Conservation (phyloP, 2,888 invertebrate species). For the Xylota segnis region DNA sequence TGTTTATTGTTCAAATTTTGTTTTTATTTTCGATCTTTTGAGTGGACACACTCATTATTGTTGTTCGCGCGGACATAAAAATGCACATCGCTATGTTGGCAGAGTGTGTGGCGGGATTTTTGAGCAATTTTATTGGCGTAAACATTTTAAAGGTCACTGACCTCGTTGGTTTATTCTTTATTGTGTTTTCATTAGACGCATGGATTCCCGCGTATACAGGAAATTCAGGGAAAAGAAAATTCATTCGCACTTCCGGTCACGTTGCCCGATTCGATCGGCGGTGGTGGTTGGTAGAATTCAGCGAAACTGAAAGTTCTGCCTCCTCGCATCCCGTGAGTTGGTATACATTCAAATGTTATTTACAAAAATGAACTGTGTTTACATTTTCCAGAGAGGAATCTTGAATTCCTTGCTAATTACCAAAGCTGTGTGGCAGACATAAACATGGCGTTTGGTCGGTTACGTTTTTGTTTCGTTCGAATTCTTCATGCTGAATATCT, state of each 20-base stretch:
- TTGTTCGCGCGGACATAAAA: slow-evolving; percentile 40
- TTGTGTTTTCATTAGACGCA: slow-evolving; percentile 18
- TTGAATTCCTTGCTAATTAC: slow-evolving; percentile 36
- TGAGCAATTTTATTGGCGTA: slow-evolving; percentile 35
- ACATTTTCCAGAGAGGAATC: slow-evolving; percentile 56
- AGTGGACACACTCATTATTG: slow-evolving; percentile 26
- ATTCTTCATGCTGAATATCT: slow-evolving; percentile 2
- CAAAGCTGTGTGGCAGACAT: slow-evolving; percentile 50
- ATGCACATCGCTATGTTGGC: slow-evolving; percentile 44
- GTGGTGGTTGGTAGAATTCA: slow-evolving; percentile 23
- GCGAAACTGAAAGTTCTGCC: slow-evolving; percentile 62
- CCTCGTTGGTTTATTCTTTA: slow-evolving; percentile 42
- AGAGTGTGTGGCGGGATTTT: slow-evolving; percentile 1
- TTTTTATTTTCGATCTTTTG: slow-evolving; percentile 25
- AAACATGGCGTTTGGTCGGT: slow-evolving; percentile 64
- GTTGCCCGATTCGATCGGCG: slow-evolving; percentile 5
- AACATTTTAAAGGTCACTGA: slow-evolving; percentile 45
- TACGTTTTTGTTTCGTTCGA: neutral
- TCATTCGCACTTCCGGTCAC: slow-evolving; percentile 67
- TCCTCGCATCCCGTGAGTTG: neutral
- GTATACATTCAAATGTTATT: slow-evolving; percentile 27
- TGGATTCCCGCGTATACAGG: slow-evolving; percentile 25
- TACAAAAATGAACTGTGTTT: slow-evolving; percentile 55
- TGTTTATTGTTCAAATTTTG: slow-evolving; percentile 18
- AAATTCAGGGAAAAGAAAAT: slow-evolving; percentile 33